phyloP scores from a whole-genome alignment of 2,888 invertebrate genomes.

The Hypsopygia costalis region DNA sequence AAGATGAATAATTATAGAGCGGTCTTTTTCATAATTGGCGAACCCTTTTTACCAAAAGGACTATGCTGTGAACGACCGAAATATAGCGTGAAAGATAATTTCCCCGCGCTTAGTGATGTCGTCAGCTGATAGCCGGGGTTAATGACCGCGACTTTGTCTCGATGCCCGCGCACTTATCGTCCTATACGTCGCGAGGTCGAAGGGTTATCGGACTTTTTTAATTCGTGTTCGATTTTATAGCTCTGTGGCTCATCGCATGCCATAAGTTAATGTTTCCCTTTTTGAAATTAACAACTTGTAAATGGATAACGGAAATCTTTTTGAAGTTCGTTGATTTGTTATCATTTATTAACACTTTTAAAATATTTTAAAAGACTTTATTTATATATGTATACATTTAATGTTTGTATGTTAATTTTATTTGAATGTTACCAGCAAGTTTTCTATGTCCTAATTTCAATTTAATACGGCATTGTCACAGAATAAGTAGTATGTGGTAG shows the following conservation, averaged over 20 bases:
- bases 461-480: too few relatives aligned
- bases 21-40: conserved; percentile 2
- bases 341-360: too few relatives aligned
- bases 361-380: too few relatives aligned
- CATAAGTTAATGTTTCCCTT: not conserved
- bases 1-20: not conserved
- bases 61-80: conserved; percentile 58
- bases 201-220: conserved; percentile 62
- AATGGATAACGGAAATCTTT: not conserved
- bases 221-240: conserved; percentile 30
- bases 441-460: too few relatives aligned
- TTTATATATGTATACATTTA: too few relatives aligned
- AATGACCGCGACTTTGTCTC: conserved; percentile 73
- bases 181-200: conserved; percentile 48
- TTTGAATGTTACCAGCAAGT: too few relatives aligned
- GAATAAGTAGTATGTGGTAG: too few relatives aligned
- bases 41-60: conserved; percentile 21
- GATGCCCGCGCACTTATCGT: conserved; percentile 59
- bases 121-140: conserved; percentile 76
- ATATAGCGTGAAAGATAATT: conserved; percentile 68
- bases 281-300: not conserved
- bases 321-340: too few relatives aligned
- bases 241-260: not conserved
- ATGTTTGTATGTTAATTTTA: too few relatives aligned
- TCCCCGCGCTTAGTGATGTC: conserved; percentile 63